Conservation (phyloP, 2,888 invertebrate genomes). For the Tetrapedia diversipes region DNA sequence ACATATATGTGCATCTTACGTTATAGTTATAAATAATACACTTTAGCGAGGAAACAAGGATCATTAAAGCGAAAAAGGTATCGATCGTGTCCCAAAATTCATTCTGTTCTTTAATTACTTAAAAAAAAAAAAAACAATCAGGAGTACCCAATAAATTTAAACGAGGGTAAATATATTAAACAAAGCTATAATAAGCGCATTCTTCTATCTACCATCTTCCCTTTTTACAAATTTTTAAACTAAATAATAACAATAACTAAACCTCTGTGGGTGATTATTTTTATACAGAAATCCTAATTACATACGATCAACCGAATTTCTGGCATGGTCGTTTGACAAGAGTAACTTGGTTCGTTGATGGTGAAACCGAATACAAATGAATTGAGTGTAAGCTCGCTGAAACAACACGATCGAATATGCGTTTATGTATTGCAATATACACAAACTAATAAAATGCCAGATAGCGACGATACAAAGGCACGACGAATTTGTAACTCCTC, state of each 20-base stretch:
- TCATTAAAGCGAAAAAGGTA: neutral
- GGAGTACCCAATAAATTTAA: neutral
- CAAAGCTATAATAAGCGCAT: slow-evolving; percentile 13
- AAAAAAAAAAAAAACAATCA: slow-evolving; percentile 3
- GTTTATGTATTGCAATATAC: slow-evolving; percentile 69
- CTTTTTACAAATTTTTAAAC: neutral
- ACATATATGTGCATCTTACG: neutral
- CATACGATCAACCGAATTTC: neutral
- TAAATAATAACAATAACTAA: slow-evolving; percentile 12
- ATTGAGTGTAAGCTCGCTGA: slow-evolving; percentile 20
- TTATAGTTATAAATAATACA: slow-evolving; percentile 9
- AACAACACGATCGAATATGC: slow-evolving; percentile 69
- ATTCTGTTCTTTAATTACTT: slow-evolving; percentile 1
- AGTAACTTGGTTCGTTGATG: slow-evolving; percentile 36
- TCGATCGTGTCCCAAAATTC: neutral
- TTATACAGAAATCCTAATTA: slow-evolving; percentile 17
- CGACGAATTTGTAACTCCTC: slow-evolving; percentile 62
- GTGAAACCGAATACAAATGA: slow-evolving; percentile 35
- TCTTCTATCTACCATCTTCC: neutral
- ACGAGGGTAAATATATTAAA: slow-evolving; percentile 8
- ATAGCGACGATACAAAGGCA: slow-evolving; percentile 75
- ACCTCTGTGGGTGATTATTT: neutral
- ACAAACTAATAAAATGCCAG: slow-evolving; percentile 71
- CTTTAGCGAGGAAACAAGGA: slow-evolving; percentile 15
- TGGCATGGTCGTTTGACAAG: neutral